These are phyloP conservation scores for Indicator maculatus DNA, from an alignment of 2,113 vertebrate genomes.

Conservation along the genomic window DNA sequence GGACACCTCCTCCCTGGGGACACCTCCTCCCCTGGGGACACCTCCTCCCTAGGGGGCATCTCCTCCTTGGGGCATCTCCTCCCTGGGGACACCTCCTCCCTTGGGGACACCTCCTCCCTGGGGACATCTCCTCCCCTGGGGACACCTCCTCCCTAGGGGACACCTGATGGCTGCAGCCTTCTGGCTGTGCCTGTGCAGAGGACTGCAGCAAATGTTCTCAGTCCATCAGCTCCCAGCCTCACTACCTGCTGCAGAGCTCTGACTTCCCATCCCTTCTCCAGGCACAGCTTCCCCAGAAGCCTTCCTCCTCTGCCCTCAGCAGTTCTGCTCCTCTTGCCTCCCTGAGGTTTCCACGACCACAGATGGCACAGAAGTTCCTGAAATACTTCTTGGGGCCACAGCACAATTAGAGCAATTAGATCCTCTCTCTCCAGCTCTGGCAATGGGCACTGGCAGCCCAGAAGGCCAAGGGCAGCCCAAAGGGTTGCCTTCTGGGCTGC, in stretches of 20 bases:
- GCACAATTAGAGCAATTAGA: not conserved
- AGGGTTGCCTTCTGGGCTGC: too few relatives aligned
- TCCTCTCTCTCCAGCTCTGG: too few relatives aligned
- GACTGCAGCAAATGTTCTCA: not conserved
- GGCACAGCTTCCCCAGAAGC: too few relatives aligned
- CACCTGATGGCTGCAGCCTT: not conserved
- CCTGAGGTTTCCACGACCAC: not conserved
- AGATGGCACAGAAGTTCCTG: not conserved
- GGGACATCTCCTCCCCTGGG: not conserved
- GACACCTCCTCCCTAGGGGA: not conserved
- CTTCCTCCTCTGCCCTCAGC: rapidly evolving
- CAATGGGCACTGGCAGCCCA: not conserved
- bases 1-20: too few relatives aligned
- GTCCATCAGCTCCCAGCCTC: not conserved
- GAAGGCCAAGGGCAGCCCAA: conserved; percentile 35
- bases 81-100: too few relatives aligned
- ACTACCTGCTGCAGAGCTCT: not conserved
- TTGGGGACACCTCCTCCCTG: too few relatives aligned
- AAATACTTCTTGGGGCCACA: not conserved
- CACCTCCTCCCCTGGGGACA: too few relatives aligned
- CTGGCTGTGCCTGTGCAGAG: rapidly evolving
- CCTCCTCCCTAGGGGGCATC: too few relatives aligned
- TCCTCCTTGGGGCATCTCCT: too few relatives aligned
- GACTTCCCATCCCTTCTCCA: too few relatives aligned
- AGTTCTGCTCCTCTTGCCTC: not conserved